These are phyloP conservation scores for Odontocolon sp. DNA, from an alignment of 2,888 invertebrate species.

Conservation along the genomic window DNA sequence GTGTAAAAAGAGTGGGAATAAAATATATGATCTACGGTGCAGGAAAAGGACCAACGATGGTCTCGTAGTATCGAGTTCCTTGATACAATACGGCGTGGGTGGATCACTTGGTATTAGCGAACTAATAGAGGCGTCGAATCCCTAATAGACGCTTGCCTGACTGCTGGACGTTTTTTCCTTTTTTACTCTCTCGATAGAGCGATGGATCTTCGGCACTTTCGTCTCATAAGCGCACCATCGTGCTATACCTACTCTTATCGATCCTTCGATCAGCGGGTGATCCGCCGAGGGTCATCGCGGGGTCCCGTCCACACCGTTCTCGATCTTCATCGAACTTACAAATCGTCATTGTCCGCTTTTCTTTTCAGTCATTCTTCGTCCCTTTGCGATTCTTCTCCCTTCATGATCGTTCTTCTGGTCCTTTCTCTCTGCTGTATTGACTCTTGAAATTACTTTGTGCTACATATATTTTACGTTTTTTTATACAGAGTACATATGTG, in stretches of 20 bases:
- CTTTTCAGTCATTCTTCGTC: not conserved
- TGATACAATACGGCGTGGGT: conserved; percentile 54
- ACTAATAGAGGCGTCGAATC: conserved; percentile 67
- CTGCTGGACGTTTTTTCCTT: conserved; percentile 30
- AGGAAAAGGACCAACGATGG: not conserved
- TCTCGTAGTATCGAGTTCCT: conserved; percentile 15
- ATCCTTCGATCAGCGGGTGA: conserved; percentile 58
- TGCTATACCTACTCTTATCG: conserved; percentile 61
- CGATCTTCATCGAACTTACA: conserved; percentile 46
- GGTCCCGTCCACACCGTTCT: conserved; percentile 36
- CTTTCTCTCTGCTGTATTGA: no score
- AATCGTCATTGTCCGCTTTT: conserved; percentile 6
- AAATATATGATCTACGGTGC: conserved; percentile 18
- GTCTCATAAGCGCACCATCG: conserved; percentile 40
- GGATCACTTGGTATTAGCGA: conserved; percentile 56
- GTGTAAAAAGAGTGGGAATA: conserved; percentile 24
- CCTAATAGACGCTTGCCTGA: conserved; percentile 60
- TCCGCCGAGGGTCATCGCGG: conserved; percentile 41
- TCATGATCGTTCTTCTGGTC: no score
- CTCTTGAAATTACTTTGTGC: no score
- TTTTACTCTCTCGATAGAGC: not conserved
- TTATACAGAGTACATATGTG: no score
- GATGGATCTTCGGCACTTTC: conserved; percentile 6
- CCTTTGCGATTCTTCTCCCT: not conserved
- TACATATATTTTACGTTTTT: no score